phyloP scores from a whole-genome alignment of 2,888 invertebrate species.

The Saturnia japonica region DNA sequence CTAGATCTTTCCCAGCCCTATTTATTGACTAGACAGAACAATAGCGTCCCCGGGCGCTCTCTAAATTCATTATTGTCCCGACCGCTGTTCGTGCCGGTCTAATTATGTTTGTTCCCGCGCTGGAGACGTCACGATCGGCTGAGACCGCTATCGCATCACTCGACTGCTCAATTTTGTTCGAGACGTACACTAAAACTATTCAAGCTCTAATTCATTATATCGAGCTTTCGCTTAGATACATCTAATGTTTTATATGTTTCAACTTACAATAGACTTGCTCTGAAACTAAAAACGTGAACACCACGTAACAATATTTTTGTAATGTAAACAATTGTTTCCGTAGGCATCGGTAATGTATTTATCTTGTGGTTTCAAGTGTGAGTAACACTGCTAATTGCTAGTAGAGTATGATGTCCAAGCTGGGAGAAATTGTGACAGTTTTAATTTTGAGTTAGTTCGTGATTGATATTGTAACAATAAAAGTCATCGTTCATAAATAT shows the following conservation, averaged over 20 bases:
- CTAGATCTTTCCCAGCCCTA: conserved; percentile 7
- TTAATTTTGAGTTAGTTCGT: too few relatives aligned
- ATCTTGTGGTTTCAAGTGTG: too few relatives aligned
- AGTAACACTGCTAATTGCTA: too few relatives aligned
- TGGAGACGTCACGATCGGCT: conserved; percentile 5
- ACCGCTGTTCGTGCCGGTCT: neutral
- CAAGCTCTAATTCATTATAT: neutral
- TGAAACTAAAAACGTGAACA: too few relatives aligned
- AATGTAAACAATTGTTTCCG: too few relatives aligned
- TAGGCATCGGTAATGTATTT: too few relatives aligned
- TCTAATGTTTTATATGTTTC: too few relatives aligned
- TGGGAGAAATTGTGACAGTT: neutral
- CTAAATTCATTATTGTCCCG: conserved; percentile 13
- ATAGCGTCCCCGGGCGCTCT: conserved; percentile 5
- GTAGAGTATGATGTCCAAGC: too few relatives aligned
- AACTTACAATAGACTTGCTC: too few relatives aligned
- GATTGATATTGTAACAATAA: too few relatives aligned
- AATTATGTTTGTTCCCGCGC: conserved; percentile 7
- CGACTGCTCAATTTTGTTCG: neutral
- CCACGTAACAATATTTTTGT: too few relatives aligned
- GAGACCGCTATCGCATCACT: neutral
- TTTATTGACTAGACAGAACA: conserved; percentile 17
- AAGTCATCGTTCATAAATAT: neutral
- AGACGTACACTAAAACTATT: neutral
- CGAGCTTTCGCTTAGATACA: too few relatives aligned